Evolutionary conservation across 2,797 vertebrate species (phyloP).

Genomic region (Paratrypauchen microcephalus): DNA sequence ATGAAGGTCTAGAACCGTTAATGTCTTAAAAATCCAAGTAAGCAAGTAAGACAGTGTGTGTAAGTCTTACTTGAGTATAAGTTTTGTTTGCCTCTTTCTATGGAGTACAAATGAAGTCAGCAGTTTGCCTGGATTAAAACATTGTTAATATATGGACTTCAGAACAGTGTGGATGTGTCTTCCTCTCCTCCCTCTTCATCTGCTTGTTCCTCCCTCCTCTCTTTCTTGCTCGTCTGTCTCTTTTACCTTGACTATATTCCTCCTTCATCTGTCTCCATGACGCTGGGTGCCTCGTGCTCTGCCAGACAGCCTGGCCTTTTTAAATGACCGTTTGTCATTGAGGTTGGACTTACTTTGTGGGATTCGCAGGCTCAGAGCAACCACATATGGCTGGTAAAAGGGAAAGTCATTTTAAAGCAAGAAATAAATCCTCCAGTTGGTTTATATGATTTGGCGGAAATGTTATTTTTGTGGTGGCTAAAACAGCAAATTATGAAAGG

Average conservation of each 20-base stretch:
- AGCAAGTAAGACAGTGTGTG: too few species aligned
- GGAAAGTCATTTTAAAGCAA: conserved; percentile 27
- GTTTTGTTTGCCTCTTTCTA: too few species aligned
- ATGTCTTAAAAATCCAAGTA: too few species aligned
- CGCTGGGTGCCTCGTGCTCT: conserved; percentile 39
- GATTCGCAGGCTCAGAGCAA: conserved; percentile 41
- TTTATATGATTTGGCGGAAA: conserved; percentile 30
- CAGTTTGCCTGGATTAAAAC: conserved; percentile 31
- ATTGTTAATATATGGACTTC: conserved; percentile 26
- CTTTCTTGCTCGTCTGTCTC: conserved; percentile 50
- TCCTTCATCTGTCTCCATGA: conserved; percentile 67
- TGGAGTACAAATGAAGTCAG: conserved; percentile 23
- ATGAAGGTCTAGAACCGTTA: too few species aligned
- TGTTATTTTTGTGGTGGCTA: conserved; percentile 39
- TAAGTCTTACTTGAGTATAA: too few species aligned
- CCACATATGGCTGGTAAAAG: conserved; percentile 32
- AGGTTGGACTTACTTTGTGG: conserved; percentile 48
- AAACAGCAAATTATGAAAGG: conserved; percentile 51
- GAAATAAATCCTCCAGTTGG: conserved; percentile 39
- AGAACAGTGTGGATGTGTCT: conserved; percentile 32
- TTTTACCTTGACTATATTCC: conserved; percentile 63
- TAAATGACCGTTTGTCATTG: conserved; percentile 75
- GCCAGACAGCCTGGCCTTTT: conserved; percentile 71
- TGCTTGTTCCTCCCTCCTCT: conserved; percentile 47
- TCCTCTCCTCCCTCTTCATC: conserved; percentile 47